These are phyloP conservation scores for Beaufortia kweichowensis DNA, from an alignment of 2,113 vertebrate genomes.

Conservation along the genomic window DNA sequence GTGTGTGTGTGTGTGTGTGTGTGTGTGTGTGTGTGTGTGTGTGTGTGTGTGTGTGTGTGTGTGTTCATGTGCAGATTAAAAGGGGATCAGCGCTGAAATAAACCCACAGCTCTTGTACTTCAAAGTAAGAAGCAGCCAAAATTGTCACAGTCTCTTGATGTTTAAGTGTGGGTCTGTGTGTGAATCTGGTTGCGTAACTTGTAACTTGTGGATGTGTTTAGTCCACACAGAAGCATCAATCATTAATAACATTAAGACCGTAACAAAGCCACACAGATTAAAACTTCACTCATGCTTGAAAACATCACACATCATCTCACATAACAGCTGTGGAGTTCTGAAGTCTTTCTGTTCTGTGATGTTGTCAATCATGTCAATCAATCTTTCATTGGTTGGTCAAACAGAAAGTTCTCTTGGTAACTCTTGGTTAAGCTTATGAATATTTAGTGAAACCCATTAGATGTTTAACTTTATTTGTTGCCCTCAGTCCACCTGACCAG, in stretches of 20 bases:
- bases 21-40: conserved; percentile 18
- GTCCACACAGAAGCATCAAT: background rate
- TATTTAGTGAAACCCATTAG: conserved; percentile 1
- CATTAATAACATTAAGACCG: conserved; percentile 10
- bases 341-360: too few relatives aligned
- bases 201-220: background rate
- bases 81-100: conserved; percentile 24
- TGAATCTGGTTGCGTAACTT: background rate
- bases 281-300: conserved; percentile 18
- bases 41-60: conserved; percentile 20
- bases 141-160: conserved; percentile 6
- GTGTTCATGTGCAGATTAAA: conserved; percentile 15
- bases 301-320: conserved; percentile 5
- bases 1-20: conserved; percentile 16
- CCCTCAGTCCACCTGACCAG: background rate
- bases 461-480: background rate
- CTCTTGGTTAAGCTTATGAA: background rate
- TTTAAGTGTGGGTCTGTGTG: conserved; percentile 14
- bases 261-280: conserved; percentile 15
- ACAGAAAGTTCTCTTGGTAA: too few relatives aligned
- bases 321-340: conserved; percentile 1
- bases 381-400: too few relatives aligned
- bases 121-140: conserved; percentile 36
- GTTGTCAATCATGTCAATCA: too few relatives aligned
- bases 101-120: conserved; percentile 18